phyloP scores from a whole-genome alignment of 2,888 invertebrate genomes.

The Noctua janthe region DNA sequence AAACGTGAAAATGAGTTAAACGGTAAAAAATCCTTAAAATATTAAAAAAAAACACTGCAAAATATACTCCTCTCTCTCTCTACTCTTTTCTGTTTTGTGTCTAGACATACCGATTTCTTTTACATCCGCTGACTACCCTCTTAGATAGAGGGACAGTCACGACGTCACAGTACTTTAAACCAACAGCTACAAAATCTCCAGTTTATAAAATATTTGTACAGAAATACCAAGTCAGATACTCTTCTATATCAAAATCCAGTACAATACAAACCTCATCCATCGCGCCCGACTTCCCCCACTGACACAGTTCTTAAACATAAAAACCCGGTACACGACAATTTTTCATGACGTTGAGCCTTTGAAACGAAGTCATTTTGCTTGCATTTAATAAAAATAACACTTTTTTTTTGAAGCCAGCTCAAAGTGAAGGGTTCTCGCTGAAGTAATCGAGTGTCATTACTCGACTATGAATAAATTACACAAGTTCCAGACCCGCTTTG shows the following conservation, averaged over 20 bases:
- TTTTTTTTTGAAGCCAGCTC: slow-evolving; percentile 81
- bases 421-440: slow-evolving; percentile 86
- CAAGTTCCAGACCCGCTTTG: slow-evolving; percentile 81
- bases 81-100: background rate
- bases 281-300: slow-evolving; percentile 27
- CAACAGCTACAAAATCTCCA: background rate
- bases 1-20: background rate
- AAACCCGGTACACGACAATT: slow-evolving; percentile 61
- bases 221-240: slow-evolving; percentile 3
- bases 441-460: slow-evolving; percentile 90
- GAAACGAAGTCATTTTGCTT: slow-evolving; percentile 81
- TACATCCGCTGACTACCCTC: background rate
- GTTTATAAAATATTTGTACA: background rate
- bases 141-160: background rate
- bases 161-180: background rate
- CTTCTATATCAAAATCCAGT: slow-evolving; percentile 24
- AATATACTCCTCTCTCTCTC: no score
- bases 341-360: slow-evolving; percentile 64
- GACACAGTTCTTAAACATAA: slow-evolving; percentile 59
- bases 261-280: slow-evolving; percentile 35
- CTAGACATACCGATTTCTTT: no score
- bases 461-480: slow-evolving; percentile 90
- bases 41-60: background rate
- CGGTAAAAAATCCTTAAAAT: background rate
- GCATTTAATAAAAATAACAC: slow-evolving; percentile 84